Evolutionary conservation across 2,797 vertebrate genomes (phyloP).

Genomic region (Manis javanica): DNA sequence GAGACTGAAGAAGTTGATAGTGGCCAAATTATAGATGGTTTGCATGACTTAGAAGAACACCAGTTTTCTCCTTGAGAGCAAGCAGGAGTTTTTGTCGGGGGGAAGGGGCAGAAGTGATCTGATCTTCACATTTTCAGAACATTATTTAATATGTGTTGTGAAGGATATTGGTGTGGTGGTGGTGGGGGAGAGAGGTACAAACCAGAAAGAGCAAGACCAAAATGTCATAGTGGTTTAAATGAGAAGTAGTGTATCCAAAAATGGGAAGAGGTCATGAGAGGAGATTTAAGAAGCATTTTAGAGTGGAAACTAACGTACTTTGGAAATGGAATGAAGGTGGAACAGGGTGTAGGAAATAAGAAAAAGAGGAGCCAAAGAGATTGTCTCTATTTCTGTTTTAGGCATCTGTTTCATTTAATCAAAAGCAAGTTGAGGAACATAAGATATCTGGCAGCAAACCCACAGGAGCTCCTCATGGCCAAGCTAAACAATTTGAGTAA

Average conservation of each 20-base stretch:
- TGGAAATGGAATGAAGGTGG: neutral
- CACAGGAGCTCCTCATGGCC: neutral
- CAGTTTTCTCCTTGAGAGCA: neutral
- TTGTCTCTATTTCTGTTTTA: slow-evolving; percentile 20
- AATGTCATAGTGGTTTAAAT: neutral
- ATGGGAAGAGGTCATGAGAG: neutral
- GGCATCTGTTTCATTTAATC: neutral
- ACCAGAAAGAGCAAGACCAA: neutral
- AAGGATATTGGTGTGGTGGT: too few relatives aligned
- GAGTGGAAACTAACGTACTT: neutral
- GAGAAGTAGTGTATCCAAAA: neutral
- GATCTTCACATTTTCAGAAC: neutral
- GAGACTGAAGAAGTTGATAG: neutral
- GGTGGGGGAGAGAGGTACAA: neutral
- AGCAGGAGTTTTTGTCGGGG: neutral
- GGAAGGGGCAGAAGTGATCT: neutral
- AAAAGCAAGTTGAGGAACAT: neutral
- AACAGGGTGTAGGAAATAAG: neutral
- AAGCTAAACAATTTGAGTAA: neutral
- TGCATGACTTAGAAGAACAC: neutral
- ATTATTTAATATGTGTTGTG: neutral
- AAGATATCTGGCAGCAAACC: neutral
- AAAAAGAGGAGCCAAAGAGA: neutral
- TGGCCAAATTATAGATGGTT: neutral
- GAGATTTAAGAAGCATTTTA: neutral